phyloP scores from a whole-genome alignment of 1,140 invertebrate genomes.

The Pseudoatta argentina region DNA sequence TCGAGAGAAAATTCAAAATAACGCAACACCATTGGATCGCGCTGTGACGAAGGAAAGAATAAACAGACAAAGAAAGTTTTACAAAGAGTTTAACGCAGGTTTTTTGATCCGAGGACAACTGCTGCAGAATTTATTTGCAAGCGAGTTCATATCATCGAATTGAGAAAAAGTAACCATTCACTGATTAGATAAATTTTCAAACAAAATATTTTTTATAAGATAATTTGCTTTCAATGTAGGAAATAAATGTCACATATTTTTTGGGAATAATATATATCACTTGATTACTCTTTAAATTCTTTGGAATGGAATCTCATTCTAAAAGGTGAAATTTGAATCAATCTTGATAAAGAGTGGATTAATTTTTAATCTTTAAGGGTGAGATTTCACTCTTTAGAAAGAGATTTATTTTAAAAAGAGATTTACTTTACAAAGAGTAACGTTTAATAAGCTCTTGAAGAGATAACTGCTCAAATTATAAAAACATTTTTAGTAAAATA shows the following conservation, averaged over 20 bases:
- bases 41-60: neutral
- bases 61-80: neutral
- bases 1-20: neutral
- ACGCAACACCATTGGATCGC: neutral
- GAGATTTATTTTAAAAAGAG: no score
- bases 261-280: no score
- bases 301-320: no score
- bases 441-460: neutral
- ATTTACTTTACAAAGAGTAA: no score
- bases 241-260: neutral
- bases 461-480: no score
- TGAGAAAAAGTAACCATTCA: neutral
- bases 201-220: neutral
- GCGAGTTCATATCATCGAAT: neutral
- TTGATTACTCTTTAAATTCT: neutral
- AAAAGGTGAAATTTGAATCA: no score
- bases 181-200: neutral
- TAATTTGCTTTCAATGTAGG: neutral
- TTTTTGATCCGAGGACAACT: neutral
- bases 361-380: no score
- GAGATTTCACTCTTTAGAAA: no score
- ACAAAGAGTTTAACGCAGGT: neutral
- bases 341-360: no score
- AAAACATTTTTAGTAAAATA: no score
- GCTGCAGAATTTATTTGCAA: neutral